phyloP scores from a whole-genome alignment of 1,140 invertebrate species.

The Augochlora pura region DNA sequence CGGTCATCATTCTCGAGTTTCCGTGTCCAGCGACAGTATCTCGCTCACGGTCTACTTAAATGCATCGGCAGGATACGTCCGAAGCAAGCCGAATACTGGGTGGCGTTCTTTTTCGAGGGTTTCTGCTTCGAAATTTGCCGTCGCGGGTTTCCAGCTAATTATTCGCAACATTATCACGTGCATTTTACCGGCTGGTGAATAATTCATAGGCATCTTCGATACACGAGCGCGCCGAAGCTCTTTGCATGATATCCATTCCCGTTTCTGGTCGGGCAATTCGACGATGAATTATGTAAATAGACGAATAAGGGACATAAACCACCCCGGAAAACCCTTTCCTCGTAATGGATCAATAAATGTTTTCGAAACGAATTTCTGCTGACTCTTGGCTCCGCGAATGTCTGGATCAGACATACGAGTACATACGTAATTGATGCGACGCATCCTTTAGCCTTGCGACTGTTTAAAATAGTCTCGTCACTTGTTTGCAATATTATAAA shows the following conservation, averaged over 20 bases:
- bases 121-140: background rate
- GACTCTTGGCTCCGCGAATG: background rate
- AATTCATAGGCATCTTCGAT: conserved; percentile 37
- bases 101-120: conserved; percentile 13
- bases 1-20: conserved; percentile 40
- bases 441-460: too few species aligned
- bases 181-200: conserved; percentile 27
- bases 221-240: conserved; percentile 3
- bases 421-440: too few species aligned
- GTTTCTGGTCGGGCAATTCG: conserved; percentile 28
- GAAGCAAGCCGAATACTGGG: background rate
- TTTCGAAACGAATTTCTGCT: conserved; percentile 12
- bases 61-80: conserved; percentile 9
- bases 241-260: conserved; percentile 17
- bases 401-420: too few species aligned
- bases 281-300: conserved; percentile 41
- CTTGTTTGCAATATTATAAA: too few species aligned
- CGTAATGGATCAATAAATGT: conserved; percentile 33
- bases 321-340: background rate
- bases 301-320: conserved; percentile 24
- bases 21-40: conserved; percentile 32
- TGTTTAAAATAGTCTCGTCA: too few species aligned
- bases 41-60: conserved; percentile 25
- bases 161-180: conserved; percentile 32
- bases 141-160: conserved; percentile 17